phyloP scores from a whole-genome alignment of 2,797 vertebrate species.

The Eutrigla gurnardus region DNA sequence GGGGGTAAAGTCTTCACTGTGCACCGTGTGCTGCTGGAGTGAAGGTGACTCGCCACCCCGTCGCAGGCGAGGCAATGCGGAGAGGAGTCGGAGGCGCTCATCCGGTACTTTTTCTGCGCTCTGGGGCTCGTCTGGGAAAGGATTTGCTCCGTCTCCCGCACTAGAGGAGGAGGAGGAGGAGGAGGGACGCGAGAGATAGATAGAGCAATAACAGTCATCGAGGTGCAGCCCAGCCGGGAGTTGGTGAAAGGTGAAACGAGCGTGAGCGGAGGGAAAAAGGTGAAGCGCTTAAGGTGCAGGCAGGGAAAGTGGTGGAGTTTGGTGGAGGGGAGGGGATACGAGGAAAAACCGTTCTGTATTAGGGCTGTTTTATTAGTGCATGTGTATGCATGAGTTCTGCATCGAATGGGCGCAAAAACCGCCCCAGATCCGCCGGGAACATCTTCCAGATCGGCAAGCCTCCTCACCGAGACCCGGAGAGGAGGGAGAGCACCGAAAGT shows the following conservation, averaged over 20 bases:
- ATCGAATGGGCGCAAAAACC: slow-evolving; percentile 98
- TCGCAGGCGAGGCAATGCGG: slow-evolving; percentile 87
- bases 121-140: slow-evolving; percentile 81
- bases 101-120: slow-evolving; percentile 79
- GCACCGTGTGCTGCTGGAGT: slow-evolving; percentile 80
- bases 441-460: slow-evolving; percentile 92
- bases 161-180: slow-evolving; percentile 32
- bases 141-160: slow-evolving; percentile 50
- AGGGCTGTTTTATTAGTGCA: slow-evolving; percentile 87
- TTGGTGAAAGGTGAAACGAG: slow-evolving; percentile 57
- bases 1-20: slow-evolving; percentile 70
- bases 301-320: slow-evolving; percentile 66
- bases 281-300: slow-evolving; percentile 48
- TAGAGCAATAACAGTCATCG: slow-evolving; percentile 36
- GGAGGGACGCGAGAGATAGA: slow-evolving; percentile 27
- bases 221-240: slow-evolving; percentile 42
- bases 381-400: slow-evolving; percentile 99
- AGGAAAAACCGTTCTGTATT: slow-evolving; percentile 74
- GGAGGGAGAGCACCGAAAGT: slow-evolving; percentile 92
- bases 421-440: slow-evolving; percentile 92
- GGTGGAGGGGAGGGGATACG: slow-evolving; percentile 6
- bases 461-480: slow-evolving; percentile 87
- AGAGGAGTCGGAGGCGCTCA: slow-evolving; percentile 80
- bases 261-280: slow-evolving; percentile 49
- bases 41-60: slow-evolving; percentile 86